These are phyloP conservation scores for Zygothrica quintamaculata DNA, from an alignment of 2,888 invertebrate species.

Conservation along the genomic window DNA sequence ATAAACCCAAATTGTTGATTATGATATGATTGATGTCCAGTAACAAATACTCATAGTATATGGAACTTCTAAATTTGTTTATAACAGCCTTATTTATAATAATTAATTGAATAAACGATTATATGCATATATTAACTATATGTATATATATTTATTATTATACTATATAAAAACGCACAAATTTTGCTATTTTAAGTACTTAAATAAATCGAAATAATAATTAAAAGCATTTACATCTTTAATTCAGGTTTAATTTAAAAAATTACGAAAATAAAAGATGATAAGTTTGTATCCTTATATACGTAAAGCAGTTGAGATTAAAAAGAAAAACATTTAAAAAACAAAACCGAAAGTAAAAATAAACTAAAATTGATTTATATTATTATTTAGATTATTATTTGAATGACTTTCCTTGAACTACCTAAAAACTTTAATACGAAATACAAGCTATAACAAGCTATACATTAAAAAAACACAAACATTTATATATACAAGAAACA, in stretches of 20 bases:
- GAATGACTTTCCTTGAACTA: conserved; percentile 32
- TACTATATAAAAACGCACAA: conserved; percentile 46
- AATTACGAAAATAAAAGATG: conserved; percentile 23
- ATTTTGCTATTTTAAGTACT: conserved; percentile 20
- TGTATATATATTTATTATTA: conserved; percentile 11
- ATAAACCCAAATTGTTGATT: too few species aligned
- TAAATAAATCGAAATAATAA: conserved; percentile 9
- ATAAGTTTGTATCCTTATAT: conserved; percentile 51
- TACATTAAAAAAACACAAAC: conserved; percentile 25
- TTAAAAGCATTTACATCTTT: conserved; percentile 48
- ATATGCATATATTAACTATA: conserved; percentile 9
- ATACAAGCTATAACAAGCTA: too few species aligned
- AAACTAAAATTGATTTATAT: conserved; percentile 3
- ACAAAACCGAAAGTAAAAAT: too few species aligned
- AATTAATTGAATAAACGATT: conserved; percentile 6
- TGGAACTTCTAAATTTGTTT: conserved; percentile 63
- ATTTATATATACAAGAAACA: conserved; percentile 40
- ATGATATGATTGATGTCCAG: too few species aligned
- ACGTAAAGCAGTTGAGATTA: conserved; percentile 54
- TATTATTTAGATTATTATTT: conserved; percentile 21
- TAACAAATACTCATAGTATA: conserved; percentile 11
- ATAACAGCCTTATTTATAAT: conserved; percentile 10
- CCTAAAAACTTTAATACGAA: conserved; percentile 52
- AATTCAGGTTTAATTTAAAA: too few species aligned
- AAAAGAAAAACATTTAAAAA: conserved; percentile 2